Percentiles rank a stretch among this genome's conserved stretches.
Evolutionary conservation across 2,113 vertebrate genomes (phyloP).

Genomic region (Lutjanus erythropterus): DNA sequence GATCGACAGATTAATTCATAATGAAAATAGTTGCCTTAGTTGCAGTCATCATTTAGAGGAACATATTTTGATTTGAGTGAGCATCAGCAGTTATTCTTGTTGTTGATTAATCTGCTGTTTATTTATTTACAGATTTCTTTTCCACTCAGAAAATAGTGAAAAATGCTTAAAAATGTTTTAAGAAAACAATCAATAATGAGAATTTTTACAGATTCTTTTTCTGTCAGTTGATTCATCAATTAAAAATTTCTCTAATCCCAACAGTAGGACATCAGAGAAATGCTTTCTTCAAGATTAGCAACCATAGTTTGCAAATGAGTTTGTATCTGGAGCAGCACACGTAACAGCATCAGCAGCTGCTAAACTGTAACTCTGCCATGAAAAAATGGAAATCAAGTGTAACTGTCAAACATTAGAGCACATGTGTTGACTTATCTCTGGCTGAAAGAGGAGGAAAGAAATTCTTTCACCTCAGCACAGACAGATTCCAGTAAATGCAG

Average conservation of each 20-base stretch:
- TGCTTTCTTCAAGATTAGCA: neutral
- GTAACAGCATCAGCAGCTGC: conserved; percentile 3
- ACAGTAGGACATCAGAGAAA: neutral
- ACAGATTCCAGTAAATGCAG: neutral
- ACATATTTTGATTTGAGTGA: too few relatives aligned
- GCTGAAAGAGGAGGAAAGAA: neutral
- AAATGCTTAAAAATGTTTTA: too few relatives aligned
- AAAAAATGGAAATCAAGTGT: conserved; percentile 15
- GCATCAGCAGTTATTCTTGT: neutral
- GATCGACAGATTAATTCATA: too few relatives aligned
- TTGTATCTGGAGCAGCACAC: neutral
- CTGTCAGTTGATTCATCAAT: neutral
- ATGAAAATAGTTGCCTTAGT: too few relatives aligned
- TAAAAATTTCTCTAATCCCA: neutral
- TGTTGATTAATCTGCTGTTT: neutral
- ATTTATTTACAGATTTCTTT: neutral
- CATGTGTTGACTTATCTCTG: conserved; percentile 6
- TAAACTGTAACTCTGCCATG: conserved; percentile 17
- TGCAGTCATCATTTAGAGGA: too few relatives aligned
- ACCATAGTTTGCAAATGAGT: conserved; percentile 1
- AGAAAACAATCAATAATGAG: neutral
- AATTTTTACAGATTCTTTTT: neutral
- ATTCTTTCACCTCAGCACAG: neutral
- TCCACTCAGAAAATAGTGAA: too few relatives aligned
- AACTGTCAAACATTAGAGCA: conserved; percentile 24